Conservation (phyloP, 2,888 invertebrate species). For the Stegophylla sp. region DNA sequence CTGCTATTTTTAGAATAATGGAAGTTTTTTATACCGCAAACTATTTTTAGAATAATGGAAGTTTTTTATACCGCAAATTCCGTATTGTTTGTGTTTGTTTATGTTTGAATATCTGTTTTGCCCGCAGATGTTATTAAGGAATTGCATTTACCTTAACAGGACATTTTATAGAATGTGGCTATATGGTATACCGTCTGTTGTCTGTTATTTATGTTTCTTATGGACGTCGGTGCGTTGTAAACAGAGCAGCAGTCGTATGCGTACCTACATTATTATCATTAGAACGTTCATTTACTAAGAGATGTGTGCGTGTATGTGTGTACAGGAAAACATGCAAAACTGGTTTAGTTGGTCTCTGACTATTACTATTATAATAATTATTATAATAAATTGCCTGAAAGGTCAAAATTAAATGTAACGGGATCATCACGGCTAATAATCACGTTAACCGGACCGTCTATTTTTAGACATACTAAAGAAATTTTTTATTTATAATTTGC, state of each 20-base stretch:
- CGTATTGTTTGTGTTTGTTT: neutral
- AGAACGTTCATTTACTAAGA: neutral
- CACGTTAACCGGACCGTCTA: slow-evolving; percentile 32
- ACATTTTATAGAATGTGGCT: neutral
- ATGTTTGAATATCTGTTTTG: neutral
- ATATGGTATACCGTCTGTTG: neutral
- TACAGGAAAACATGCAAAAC: slow-evolving; percentile 35
- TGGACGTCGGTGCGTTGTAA: neutral
- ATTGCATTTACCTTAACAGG: too few species aligned
- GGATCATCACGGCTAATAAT: slow-evolving; percentile 16
- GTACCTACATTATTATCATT: neutral
- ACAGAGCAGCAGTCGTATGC: neutral
- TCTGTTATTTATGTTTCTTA: too few species aligned
- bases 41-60: neutral
- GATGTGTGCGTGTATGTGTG: neutral
- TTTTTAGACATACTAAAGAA: slow-evolving; percentile 5
- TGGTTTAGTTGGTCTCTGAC: slow-evolving; percentile 42
- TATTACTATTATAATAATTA: slow-evolving; percentile 25
- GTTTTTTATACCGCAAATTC: neutral
- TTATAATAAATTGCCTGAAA: slow-evolving; percentile 33
- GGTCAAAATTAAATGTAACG: slow-evolving; percentile 58
- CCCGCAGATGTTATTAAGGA: too few species aligned
- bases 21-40: neutral
- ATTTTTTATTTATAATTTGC: slow-evolving; percentile 20
- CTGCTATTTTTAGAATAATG: neutral